Base-by-base conservation (phyloP, 2,113 vertebrate species). In the Eublepharis macularius region DNA sequence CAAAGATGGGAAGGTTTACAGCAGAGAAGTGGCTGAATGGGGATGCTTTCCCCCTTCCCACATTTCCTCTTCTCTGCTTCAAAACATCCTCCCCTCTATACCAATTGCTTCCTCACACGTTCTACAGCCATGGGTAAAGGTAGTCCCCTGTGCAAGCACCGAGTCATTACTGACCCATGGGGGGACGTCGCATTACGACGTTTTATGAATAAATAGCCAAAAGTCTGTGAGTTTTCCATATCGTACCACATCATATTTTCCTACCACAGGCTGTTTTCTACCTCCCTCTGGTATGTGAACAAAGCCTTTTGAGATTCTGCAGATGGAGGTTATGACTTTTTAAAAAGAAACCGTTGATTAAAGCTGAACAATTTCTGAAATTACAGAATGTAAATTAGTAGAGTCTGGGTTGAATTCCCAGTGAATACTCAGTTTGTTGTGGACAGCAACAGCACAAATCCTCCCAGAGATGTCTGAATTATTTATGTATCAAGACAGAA, bases 401-500 rank as follows among this genome's bases (percentile, higher is more conserved):
- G 43, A 76, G 1, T 32, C 88, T 72, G 43, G 26, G 34, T 86
- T 89, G 63, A 83, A 76, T 36, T 60, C 73, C 84, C 43, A 43
- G 66, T 19, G 39, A 90, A 11, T 66, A 26, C 49, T 51, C 3
- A 74, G 26, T 78, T 41, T 81, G 5, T 51, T 68, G 47, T 17
- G 76, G 73, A 13, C 75, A 86, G 49, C 13, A 81, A 57, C 87
- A 82, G 75, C 90, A 69, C 13, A 81, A n/a, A 87, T 90, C 88
- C 85, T 81, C 13, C 47, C 57, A 13, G 7, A 85, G 88, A 80
- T 36, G 11, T 2, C 76, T 87, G 84, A 91, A 91, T 92, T 90
- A 93, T 89, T 91, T 79, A 91, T 93, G 36, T 32, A 70, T 65
- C 76, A 80, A 91, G 41, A 74, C 73, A 83, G 43, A 87, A 89